Conservation (phyloP, 2,797 vertebrate genomes). For the Acipenser oxyrinchus region DNA sequence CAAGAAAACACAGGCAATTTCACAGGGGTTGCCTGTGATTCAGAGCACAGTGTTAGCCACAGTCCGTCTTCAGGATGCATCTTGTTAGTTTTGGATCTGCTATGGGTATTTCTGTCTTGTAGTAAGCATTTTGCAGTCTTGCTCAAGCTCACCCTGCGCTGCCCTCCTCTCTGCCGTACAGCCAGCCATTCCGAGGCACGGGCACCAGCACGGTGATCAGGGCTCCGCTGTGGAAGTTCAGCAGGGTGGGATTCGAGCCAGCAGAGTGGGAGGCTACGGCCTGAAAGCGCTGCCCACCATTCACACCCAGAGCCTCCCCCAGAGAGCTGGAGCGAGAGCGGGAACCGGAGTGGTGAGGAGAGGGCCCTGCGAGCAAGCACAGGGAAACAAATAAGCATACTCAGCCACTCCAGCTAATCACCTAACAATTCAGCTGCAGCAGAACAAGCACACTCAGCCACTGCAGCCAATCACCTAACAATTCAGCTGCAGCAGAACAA, state of each 20-base stretch:
- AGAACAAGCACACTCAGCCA: no score
- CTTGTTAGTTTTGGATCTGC: no score
- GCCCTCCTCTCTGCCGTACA: constrained; percentile 82
- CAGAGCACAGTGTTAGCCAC: no score
- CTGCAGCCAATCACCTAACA: no score
- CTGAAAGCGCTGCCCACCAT: constrained; percentile 53
- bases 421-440: no score
- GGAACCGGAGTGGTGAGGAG: constrained; percentile 41
- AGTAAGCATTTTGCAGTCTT: no score
- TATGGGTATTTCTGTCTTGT: no score
- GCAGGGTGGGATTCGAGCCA: constrained; percentile 77
- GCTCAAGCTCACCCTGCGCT: constrained; percentile 59
- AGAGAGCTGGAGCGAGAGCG: constrained; percentile 75
- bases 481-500: no score
- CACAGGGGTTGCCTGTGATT: no score
- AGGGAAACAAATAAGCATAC: background rate
- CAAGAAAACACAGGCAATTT: no score
- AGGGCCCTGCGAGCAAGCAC: constrained; percentile 42
- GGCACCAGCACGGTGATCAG: constrained; percentile 68
- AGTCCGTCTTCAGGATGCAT: no score
- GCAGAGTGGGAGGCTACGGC: constrained; percentile 74
- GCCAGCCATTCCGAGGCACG: constrained; percentile 86
- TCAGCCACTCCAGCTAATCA: no score
- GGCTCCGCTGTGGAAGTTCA: constrained; percentile 72
- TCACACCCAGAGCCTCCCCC: constrained; percentile 62